Base-by-base conservation (phyloP, 2,797 vertebrate genomes). In the Anguilla marmorata region DNA sequence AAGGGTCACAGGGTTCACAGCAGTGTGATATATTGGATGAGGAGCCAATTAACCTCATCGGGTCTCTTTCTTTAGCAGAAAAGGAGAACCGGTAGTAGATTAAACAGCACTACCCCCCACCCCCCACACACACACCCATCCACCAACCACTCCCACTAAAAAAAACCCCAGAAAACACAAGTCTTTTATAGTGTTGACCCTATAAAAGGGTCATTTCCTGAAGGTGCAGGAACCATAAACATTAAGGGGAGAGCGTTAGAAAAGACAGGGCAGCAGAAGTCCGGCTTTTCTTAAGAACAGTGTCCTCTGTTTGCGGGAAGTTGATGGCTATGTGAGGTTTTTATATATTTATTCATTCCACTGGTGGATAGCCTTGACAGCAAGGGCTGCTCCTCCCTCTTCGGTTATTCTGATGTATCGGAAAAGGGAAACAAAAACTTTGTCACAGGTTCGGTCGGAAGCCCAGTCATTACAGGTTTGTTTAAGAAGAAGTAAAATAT, bases 191-290 rank as follows among this genome's bases (percentile, higher is more conserved):
- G 97, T 97, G 96, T 96, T 97, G 96, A 95, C 96, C 97, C 97
- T 97, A 97, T 98, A 97, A 98, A 98, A 96, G 96, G 96, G 96
- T 95, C 95, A 95, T 96, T 96, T 97, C 97, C 97, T 98, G 96
- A 96, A 97, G 96, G 96, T 96, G 97, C 95, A 97, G 96, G 97
- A 97, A 97, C 96, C 97, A 98, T 98, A 98, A 98, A 98, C 94
- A 94, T 95, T 93, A 95, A 96, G 94, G 95, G 93, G 94, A 94
- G 96, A 95, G 95, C 92, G 94, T 93, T 96, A 95, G 63, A 96
- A 96, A 96, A 95, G 95, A 96, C 94, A 94, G 92, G 90, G 92
- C 90, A 90, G 92, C 90, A 95, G 92, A 93, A 94, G 95, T 91
- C 92, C 93, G 93, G 95, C 95, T 92, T 93, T 66, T 95, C 95